phyloP scores from a whole-genome alignment of 2,113 vertebrate genomes.

The Rhea pennata region DNA sequence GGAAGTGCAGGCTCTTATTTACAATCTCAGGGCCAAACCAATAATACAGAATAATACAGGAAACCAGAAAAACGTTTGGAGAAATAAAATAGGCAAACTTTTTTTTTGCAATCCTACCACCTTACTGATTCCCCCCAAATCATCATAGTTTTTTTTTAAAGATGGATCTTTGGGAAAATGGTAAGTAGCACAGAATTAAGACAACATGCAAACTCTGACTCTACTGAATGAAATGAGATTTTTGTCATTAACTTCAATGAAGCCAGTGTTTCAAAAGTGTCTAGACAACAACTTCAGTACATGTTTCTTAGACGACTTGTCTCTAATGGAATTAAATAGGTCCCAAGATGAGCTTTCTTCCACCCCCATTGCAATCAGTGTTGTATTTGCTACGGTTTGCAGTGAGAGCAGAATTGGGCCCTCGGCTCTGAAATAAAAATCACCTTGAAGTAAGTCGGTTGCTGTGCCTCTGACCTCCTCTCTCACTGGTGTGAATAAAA shows the following conservation, averaged over 20 bases:
- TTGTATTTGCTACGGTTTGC: background rate
- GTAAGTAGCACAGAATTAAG: background rate
- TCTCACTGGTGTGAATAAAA: background rate
- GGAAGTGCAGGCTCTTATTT: background rate
- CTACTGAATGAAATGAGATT: background rate
- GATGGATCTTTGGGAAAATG: background rate
- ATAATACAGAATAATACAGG: no score
- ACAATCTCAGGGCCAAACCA: accelerated
- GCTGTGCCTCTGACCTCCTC: background rate
- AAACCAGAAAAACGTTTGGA: background rate
- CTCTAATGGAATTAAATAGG: background rate
- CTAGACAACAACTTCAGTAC: background rate
- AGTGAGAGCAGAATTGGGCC: background rate
- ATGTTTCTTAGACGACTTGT: background rate
- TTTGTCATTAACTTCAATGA: background rate
- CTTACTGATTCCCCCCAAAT: background rate
- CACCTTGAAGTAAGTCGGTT: background rate
- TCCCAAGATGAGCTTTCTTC: background rate
- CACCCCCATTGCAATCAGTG: background rate
- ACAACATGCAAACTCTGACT: background rate
- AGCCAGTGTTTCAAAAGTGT: background rate
- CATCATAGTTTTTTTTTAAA: background rate
- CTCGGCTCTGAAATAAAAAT: background rate
- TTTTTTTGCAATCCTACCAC: background rate
- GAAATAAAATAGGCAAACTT: background rate